These are phyloP conservation scores for Stomatorhinus walkeri DNA, from an alignment of 2,797 vertebrate species.

Conservation along the genomic window DNA sequence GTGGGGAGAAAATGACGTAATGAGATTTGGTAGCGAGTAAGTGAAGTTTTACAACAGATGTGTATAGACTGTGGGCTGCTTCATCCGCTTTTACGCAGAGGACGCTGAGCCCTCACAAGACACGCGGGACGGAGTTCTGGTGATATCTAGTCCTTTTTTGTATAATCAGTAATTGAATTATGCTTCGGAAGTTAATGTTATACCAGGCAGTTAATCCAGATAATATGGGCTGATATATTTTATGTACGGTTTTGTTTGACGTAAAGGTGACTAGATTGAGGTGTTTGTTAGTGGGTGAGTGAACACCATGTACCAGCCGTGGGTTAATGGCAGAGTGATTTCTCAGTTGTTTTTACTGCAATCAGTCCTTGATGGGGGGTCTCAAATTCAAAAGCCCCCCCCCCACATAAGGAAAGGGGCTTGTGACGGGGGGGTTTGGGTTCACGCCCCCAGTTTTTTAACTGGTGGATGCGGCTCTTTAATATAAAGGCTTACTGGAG, in stretches of 20 bases:
- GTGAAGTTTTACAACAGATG: slow-evolving; percentile 37
- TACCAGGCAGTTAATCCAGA: background rate
- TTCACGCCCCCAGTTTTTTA: background rate
- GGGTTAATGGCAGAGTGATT: background rate
- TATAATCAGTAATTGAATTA: background rate
- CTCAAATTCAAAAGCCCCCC: background rate
- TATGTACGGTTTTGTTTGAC: background rate
- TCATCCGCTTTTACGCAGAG: background rate
- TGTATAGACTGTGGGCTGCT: background rate
- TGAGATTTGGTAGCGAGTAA: slow-evolving; percentile 54
- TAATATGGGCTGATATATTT: background rate
- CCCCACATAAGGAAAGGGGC: background rate
- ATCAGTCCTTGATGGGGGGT: background rate
- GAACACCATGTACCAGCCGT: background rate
- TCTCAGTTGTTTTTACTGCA: background rate
- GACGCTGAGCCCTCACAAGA: background rate
- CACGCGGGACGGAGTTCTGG: background rate
- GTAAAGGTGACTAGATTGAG: background rate
- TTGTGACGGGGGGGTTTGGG: background rate
- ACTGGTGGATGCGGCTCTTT: background rate
- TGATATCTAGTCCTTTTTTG: background rate
- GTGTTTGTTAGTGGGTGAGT: background rate
- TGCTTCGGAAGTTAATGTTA: background rate
- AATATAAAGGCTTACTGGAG: background rate
- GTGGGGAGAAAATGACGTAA: slow-evolving; percentile 48